These are phyloP conservation scores for Otis tarda DNA, from an alignment of 2,113 vertebrate species.

Conservation along the genomic window DNA sequence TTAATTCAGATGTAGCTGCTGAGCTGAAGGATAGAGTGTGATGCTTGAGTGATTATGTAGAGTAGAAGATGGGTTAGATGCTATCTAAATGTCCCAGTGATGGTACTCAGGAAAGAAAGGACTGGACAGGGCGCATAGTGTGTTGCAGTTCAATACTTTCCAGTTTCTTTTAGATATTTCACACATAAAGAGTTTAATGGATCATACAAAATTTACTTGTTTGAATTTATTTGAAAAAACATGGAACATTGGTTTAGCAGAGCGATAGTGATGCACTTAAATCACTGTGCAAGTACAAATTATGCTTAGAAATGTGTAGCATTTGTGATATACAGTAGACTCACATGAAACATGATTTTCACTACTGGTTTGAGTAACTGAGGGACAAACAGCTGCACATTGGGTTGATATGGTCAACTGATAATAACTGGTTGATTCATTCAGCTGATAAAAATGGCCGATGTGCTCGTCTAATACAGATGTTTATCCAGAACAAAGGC, in stretches of 20 bases:
- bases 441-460: background rate
- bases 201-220: background rate
- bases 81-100: background rate
- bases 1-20: background rate
- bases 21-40: background rate
- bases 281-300: background rate
- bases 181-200: background rate
- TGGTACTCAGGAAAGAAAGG: background rate
- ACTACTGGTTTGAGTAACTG: background rate
- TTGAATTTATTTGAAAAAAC: background rate
- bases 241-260: background rate
- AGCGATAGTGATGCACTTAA: background rate
- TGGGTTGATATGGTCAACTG: background rate
- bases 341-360: background rate
- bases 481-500: background rate
- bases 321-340: background rate
- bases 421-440: background rate
- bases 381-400: background rate
- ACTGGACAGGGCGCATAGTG: background rate
- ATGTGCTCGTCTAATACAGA: background rate
- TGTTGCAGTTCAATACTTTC: background rate
- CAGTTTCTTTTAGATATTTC: background rate
- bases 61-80: background rate
- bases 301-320: background rate
- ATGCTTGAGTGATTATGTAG: background rate